phyloP scores from a whole-genome alignment of 2,113 vertebrate genomes.

The Axis porcinus region DNA sequence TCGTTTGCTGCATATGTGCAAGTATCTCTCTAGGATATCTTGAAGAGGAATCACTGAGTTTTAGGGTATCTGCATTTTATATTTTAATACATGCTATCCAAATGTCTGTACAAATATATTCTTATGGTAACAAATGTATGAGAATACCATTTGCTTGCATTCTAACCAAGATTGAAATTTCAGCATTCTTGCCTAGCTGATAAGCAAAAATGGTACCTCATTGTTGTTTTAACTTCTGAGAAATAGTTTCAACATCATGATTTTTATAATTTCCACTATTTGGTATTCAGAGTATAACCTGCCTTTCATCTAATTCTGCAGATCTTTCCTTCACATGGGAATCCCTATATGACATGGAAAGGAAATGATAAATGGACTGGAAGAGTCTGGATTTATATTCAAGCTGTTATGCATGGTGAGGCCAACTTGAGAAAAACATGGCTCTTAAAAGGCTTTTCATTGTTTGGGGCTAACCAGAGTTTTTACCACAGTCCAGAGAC shows the following conservation, averaged over 20 bases:
- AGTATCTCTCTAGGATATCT: neutral
- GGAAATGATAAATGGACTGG: neutral
- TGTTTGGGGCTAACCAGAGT: slow-evolving; percentile 22
- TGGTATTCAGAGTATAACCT: neutral
- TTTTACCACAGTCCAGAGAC: slow-evolving; percentile 15
- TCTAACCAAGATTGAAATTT: neutral
- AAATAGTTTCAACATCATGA: neutral
- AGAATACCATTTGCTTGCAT: neutral
- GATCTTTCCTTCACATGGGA: neutral
- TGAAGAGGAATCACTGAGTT: neutral
- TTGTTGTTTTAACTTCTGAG: neutral
- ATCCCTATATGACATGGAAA: neutral
- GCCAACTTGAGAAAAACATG: neutral
- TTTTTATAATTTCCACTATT: neutral
- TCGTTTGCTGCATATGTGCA: neutral
- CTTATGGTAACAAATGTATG: neutral
- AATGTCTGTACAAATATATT: neutral
- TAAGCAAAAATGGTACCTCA: neutral
- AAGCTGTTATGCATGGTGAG: neutral
- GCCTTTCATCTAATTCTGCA: neutral
- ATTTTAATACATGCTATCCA: neutral
- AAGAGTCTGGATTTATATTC: neutral
- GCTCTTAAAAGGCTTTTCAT: slow-evolving; percentile 19
- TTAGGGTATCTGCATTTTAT: neutral
- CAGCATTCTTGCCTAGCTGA: neutral